Base-by-base conservation (phyloP, 2,888 invertebrate genomes). In the Malachius bipustulatus region DNA sequence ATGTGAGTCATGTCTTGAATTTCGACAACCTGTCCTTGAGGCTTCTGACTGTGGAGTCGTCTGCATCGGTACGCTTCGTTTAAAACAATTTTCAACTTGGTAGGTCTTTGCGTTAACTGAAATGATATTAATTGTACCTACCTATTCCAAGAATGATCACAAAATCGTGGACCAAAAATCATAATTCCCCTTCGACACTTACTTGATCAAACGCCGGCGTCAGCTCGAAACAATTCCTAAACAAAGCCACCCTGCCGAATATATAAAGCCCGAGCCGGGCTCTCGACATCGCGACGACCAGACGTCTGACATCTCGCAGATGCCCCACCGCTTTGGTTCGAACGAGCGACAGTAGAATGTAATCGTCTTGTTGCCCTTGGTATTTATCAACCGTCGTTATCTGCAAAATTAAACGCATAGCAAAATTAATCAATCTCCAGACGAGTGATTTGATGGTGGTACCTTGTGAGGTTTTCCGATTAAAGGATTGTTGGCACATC, bases 331-430 rank as follows among this genome's bases (percentile, higher is more conserved):
- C 88, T 55, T 82, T 82, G 0, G 97, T 97, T 42, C 96, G 75
- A 13, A 99, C 98, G 30, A 99, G 65, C 0, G 97, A 98, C 32
- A 99, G 71, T 10, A 99, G 70, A 40, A 99, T 93, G 55, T 89
- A 93, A 64, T 99, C 98, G 63, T 99, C 99, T 65, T 99, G 98
- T 57, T 99, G 98, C 37, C 98, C 98, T 59, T 99, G 98, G 62
- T 94, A 99, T 59, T 97, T 96, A 66, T 98, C 98, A 11, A 99
- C 98, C 0, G 98, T 99, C 1, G 88, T 85, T 14, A 88, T 77
- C 76, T 76, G 47, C 4, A 45, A 47, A 33, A n/a, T n/a, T n/a
- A n/a, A n/a, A n/a, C n/a, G n/a, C n/a, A n/a, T n/a, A n/a, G n/a
- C n/a, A n/a, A n/a, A n/a, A n/a, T n/a, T n/a, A n/a, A n/a, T n/a